Conservation (phyloP, 2,888 invertebrate genomes). For the Eupeodes latifasciatus region DNA sequence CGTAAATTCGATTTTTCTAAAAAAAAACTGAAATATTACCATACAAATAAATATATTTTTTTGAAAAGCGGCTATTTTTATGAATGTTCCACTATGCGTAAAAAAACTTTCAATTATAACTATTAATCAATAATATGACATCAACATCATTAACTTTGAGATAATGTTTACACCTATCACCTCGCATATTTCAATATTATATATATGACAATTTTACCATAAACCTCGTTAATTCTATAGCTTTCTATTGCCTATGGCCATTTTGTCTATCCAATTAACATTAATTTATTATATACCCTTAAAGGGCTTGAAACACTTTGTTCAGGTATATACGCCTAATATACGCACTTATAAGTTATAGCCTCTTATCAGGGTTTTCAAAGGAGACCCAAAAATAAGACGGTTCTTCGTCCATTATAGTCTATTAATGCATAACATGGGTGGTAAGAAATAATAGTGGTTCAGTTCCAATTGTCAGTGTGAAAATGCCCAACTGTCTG, state of each 20-base stretch:
- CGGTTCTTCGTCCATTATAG: neutral
- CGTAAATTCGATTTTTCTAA: too few relatives aligned
- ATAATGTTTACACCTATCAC: too few relatives aligned
- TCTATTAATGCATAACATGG: neutral
- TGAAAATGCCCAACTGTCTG: constrained; percentile 75
- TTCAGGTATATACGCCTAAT: neutral
- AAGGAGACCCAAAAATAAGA: neutral
- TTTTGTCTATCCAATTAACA: neutral
- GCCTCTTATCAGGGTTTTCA: neutral
- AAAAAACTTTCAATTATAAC: neutral
- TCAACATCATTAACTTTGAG: too few relatives aligned
- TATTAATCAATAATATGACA: too few relatives aligned
- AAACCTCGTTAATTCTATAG: neutral
- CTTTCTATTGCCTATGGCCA: neutral
- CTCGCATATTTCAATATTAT: too few relatives aligned
- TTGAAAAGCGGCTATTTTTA: too few relatives aligned
- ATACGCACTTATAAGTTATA: neutral
- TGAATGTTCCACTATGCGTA: too few relatives aligned
- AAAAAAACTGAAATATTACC: too few relatives aligned
- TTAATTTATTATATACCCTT: constrained; percentile 6
- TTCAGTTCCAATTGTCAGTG: constrained; percentile 50
- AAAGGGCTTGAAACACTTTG: neutral
- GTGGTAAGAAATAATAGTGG: neutral
- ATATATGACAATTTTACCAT: neutral
- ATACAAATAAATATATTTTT: too few relatives aligned